Evolutionary conservation across 2,888 invertebrate genomes (phyloP), one percentile per base, ranked within the genome.

Genomic region (Ormyrus nitidulus): DNA sequence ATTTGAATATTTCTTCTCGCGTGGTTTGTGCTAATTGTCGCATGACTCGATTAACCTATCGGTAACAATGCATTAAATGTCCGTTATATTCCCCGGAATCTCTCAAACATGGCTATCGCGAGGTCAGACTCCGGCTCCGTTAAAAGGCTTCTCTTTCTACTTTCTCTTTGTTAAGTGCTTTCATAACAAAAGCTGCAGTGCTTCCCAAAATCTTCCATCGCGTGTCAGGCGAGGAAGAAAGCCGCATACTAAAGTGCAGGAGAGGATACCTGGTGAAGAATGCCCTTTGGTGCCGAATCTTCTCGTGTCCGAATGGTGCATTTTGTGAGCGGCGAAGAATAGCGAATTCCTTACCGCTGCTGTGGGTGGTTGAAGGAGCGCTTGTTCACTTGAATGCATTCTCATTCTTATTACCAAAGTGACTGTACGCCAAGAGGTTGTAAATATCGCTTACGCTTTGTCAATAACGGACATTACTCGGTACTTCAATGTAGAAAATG

Each of bases 191-290:
- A 58, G 48, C 58, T 10, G 34, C 34, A 4, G 6, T 13, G 13
- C 49, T 70, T 34, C 49, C 65, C 74, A 66, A 74, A 74, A 74
- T 66, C 11, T 66, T 49, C 56, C 65, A 65, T 66, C 13, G 58
- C 48, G 56, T 54, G 58, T 2, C 51, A 7, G 54, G 6, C 51
- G 5, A 19, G 48, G 48, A 74, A 65, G 58, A 65, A 65, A 8
- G 51, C 53, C 59, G 10, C 59, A 66, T 34, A 34, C 34, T 34
- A 34, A 34, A 34, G 13, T 6, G 19, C 8, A 5, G n/a, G 48
- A 46, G 54, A 46, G 19, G 56, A 56, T 74, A 56, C 56, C 34
- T 65, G 34, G 34, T 10, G 51, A 66, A 66, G 34, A 34, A 34
- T 34, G 34, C 34, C 34, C 34, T 34, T 34, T 13, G 44, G 48